Evolutionary conservation across 2,888 invertebrate species (phyloP), one percentile per base, ranked within the genome.

Genomic region (Lochmaea capreae): DNA sequence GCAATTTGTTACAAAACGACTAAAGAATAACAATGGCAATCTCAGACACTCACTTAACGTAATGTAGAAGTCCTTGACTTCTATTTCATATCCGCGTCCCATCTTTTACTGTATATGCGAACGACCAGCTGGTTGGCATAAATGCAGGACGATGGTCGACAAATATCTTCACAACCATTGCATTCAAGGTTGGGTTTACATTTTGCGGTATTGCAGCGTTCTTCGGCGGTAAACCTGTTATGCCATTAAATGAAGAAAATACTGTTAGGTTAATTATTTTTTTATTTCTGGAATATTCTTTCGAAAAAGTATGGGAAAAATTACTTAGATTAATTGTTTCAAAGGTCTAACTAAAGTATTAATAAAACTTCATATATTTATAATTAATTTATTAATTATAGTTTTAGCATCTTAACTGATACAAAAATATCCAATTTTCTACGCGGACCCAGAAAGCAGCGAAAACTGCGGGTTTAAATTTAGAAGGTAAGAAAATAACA

Each of bases 1-100:
- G 74, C 71, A 77, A 78, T 79, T 79, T 78, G 78, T 77, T 77
- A 73, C 73, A 67, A 75, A 69, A 76, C 75, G 75, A 75, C 67
- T 67, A 74, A 67, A 76, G 75, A 77, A 77, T 75, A 76, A 78
- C 75, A 76, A 74, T 75, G 75, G 71, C 66, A 57, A 70, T 59
- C 58, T 62, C 74, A 69, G 61, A 72, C 52, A 73, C 59, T 46
- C 52, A 63, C 61, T 65, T 73, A 69, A 69, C 73, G 82, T 80
- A 81, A 81, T 79, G 81, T 82, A 79, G 83, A 82, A 82, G 82
- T 80, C 83, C 83, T 83, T 83, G 83, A 83, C 82, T 83, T 75
- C 79, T 80, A 83, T 82, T 79, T 80, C 79, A 83, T 82, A 83
- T 83, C 83, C 83, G 82, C 80, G 83, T 83, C 82, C 82, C 83